Base-by-base conservation (phyloP, 2,797 vertebrate genomes). In the Adrianichthys oophorus region DNA sequence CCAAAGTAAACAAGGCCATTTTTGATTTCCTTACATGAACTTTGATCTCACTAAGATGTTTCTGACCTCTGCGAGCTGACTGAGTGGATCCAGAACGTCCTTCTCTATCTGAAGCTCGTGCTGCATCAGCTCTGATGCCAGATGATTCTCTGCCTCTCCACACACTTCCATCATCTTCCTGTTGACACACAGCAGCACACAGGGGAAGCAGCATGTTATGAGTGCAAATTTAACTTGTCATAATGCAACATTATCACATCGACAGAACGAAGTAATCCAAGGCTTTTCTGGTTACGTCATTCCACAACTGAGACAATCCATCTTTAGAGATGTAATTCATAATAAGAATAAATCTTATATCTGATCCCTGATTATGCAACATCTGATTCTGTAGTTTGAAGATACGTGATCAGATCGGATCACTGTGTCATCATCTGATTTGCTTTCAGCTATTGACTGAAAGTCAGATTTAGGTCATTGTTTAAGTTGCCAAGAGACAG, bases 101-200 rank as follows among this genome's bases (percentile, higher is more conserved):
- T 92, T 98, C 80, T 99, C 98, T 2, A 99, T 90, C 79, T 98
- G 95, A 24, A 96, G 85, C 83, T 99, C 98, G 0, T 98, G 94
- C 57, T 92, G 94, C 78, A 97, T 96, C 57, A 99, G 87, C 57
- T 98, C 98, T 4, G 94, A 91, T 0, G 97, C 95, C 86, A 99
- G 91, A 43, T 93, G 93, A 26, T 93, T 97, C 87, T 98, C 97
- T 0, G 95, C 96, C 12, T 99, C 97, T 0, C 96, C 95, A 24
- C 98, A 99, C 0, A 95, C 93, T 70, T 95, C 95, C 88, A 99
- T 94, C 93, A 98, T 96, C 85, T 97, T 98, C 89, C 97, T 99
- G 84, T 68, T 19, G 17, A 53, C 42, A 72, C 42, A 61, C 41
- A 56, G 19, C 41, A 44, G 6, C 21, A 56, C 15, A 52, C 5